Base-by-base conservation (phyloP, 1,140 invertebrate genomes). In the Cryptotermes secundus region DNA sequence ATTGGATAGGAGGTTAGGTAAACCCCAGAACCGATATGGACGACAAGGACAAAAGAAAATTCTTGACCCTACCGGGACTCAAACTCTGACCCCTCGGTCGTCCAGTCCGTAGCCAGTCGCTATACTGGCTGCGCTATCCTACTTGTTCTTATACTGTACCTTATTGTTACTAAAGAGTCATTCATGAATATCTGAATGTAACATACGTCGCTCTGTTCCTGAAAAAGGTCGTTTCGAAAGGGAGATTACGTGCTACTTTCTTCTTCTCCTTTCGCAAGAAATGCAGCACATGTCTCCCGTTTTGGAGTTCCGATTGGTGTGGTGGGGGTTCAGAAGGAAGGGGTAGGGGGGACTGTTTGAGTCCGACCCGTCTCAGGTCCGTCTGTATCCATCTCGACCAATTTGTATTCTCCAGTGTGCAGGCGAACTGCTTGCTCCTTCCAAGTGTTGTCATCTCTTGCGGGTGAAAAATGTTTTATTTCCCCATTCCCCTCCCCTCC, bases 371-470 rank as follows among this genome's bases (percentile, higher is more conserved):
- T 19, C 53, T 59, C 53, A 59, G 24, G 53, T 59, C 53, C 53
- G 53, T 72, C 26, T 72, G 31, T 72, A 31, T 72, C 59, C n/a
- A 31, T 72, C 59, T 31, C 59, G 26, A 16, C 59, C 6, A 31
- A 72, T 72, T 72, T 72, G 59, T 72, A 72, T 72, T 72, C 59
- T 72, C 26, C 59, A 72, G 3, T 31, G 59, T 31, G 26, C 59
- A 31, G 26, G 59, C 59, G 59, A 59, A 72, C 59, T 10, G 3
- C 53, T 16, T 22, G 7, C 53, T 59, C 19, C 53, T 59, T 72
- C 59, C 59, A 72, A 72, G 59, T 72, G 59, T 72, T 72, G 59
- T 72, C 59, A n/a, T 72, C 59, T 72, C 59, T 72, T 72, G 59
- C 16, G 59, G 59, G 59, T 72, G 59, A 6, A 72, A 72, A 72